These are phyloP conservation scores for human (Homo sapiens) DNA, from an alignment of 2,113 vertebrate species.

Conservation along the genomic window GRCh38 chr3:159621001-159621500, in stretches of 20 bases:
- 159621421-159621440: background rate
- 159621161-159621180: background rate
- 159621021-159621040: background rate
- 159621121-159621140: background rate
- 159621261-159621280: no score
- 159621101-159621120: fast-evolving
- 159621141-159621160: fast-evolving
- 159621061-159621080: background rate
- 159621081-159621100: background rate
- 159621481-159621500: background rate
- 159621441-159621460: background rate
- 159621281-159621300: background rate
- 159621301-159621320: background rate
- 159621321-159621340: background rate
- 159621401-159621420: background rate
- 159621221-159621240: background rate
- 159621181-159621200: background rate
- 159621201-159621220: background rate
- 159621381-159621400: background rate
- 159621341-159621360: background rate
- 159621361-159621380: background rate
- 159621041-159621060: background rate
- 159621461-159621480: background rate
- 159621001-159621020: background rate
- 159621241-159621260: background rate